Base-by-base conservation (phyloP, 1,140 invertebrate genomes). In the Aradophagus sp. region DNA sequence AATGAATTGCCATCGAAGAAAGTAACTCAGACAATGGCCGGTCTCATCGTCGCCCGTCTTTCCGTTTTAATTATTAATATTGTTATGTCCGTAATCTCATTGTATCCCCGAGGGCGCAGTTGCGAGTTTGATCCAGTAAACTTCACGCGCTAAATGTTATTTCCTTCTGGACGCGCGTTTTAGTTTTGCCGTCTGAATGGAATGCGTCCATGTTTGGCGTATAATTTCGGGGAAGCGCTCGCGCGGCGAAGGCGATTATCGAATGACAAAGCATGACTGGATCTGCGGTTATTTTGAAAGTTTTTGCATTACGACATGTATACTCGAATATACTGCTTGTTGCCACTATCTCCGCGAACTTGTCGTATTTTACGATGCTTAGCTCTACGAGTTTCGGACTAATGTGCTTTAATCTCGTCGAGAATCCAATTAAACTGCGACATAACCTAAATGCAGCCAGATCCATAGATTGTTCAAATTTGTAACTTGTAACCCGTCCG, bases 351-450 rank as follows among this genome's bases (percentile, higher is more conserved):
- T 69, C 62, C 58, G 72, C 72, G 61, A 77, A 76, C 44, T 73
- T 58, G 35, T 38, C 34, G 44, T 65, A 65, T 55, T 65, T 65
- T 56, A 55, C 50, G 41, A 65, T 47, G 50, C 35, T 65, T 56
- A 41, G 42, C 62, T 62, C 63, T 45, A 56, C 70, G 65, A 58
- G 50, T 68, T 53, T 55, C 50, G 59, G 62, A 50, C 66, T 62
- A 35, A 67, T 63, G 69, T 74, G 59, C 78, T 81, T 79, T 80
- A 80, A 81, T 81, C 78, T 79, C 74, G 61, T 56, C 53, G 71
- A 77, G 73, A 80, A 81, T 81, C 80, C 78, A 81, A 81, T 80
- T 81, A 81, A 81, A 79, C 77, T 78, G 77, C 78, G 19, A 66
- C 52, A 55, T 77, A 55, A 47, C 52, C 50, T 32, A 38, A 41